Percentiles rank a stretch among this genome's conserved stretches.
Conservation (phyloP, 2,888 invertebrate species). For the Ceratothoa steindachneri region DNA sequence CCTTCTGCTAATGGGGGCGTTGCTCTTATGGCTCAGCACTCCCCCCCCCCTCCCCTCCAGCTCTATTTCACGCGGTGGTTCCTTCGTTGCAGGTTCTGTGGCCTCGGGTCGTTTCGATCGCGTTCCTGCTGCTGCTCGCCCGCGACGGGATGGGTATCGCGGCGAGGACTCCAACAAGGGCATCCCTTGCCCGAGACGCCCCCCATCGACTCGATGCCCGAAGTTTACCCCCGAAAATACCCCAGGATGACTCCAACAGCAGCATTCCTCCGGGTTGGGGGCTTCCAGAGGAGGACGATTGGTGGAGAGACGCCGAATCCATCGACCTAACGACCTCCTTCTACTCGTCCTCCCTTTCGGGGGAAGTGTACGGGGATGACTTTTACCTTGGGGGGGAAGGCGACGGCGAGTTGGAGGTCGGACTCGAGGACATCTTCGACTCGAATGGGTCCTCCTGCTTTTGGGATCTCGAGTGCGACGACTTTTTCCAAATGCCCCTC, state of each 20-base stretch:
- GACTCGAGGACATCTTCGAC: neutral
- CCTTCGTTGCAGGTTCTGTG: neutral
- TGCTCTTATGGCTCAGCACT: too few species aligned
- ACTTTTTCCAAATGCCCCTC: neutral
- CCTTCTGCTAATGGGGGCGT: too few species aligned
- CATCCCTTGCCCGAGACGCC: too few species aligned
- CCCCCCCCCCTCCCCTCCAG: too few species aligned
- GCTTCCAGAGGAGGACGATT: neutral
- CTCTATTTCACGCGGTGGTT: too few species aligned
- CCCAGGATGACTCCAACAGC: too few species aligned
- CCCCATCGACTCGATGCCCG: too few species aligned
- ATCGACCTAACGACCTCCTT: neutral
- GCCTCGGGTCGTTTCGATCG: neutral
- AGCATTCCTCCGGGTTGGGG: neutral
- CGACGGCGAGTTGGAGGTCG: neutral
- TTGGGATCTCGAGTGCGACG: neutral
- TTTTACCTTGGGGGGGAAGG: neutral
- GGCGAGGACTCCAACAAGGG: neutral
- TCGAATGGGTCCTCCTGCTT: neutral
- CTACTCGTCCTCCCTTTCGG: neutral
- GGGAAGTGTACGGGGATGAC: neutral
- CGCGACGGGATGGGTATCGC: neutral
- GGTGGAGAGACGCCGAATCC: neutral
- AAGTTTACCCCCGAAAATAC: too few species aligned
- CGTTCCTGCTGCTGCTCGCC: neutral